Percentiles rank a stretch among this genome's conserved stretches.
These are phyloP conservation scores for Actinernus sp. DNA, from an alignment of 92 coral and sea anemone species.

Conservation along the genomic window DNA sequence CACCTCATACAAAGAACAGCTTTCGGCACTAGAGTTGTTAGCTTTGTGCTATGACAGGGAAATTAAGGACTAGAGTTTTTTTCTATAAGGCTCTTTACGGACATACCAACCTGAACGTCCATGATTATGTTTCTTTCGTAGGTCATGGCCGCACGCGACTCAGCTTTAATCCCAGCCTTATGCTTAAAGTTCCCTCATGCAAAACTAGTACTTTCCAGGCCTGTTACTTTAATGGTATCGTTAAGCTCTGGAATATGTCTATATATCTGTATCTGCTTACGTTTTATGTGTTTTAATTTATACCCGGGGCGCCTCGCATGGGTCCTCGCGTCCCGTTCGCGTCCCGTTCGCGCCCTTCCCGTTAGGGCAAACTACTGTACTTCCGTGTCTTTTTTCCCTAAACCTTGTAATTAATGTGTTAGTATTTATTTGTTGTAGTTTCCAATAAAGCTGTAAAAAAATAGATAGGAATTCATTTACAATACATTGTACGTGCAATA, in stretches of 20 bases:
- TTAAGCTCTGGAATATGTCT: background rate
- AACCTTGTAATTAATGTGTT: too few species aligned
- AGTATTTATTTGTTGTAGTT: too few species aligned
- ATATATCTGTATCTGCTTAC: too few species aligned
- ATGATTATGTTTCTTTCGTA: background rate
- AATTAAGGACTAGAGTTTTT: background rate
- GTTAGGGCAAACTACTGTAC: too few species aligned
- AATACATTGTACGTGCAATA: background rate
- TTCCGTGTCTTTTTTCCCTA: too few species aligned
- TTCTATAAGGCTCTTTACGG: background rate
- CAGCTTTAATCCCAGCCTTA: background rate
- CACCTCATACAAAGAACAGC: constrained; percentile 1
- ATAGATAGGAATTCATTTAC: too few species aligned
- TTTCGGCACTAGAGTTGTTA: background rate
- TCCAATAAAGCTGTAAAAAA: too few species aligned
- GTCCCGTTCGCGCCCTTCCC: too few species aligned
- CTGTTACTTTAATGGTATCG: background rate
- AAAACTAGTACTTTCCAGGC: background rate
- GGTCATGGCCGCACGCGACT: background rate
- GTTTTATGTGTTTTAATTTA: too few species aligned
- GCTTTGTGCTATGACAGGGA: background rate
- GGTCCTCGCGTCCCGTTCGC: too few species aligned
- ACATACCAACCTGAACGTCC: background rate
- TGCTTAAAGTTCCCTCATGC: background rate
- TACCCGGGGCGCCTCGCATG: too few species aligned